Evolutionary conservation across 1,140 invertebrate genomes (phyloP), one percentile per base, ranked within the genome.

Genomic region (Leptinotarsa defecta): DNA sequence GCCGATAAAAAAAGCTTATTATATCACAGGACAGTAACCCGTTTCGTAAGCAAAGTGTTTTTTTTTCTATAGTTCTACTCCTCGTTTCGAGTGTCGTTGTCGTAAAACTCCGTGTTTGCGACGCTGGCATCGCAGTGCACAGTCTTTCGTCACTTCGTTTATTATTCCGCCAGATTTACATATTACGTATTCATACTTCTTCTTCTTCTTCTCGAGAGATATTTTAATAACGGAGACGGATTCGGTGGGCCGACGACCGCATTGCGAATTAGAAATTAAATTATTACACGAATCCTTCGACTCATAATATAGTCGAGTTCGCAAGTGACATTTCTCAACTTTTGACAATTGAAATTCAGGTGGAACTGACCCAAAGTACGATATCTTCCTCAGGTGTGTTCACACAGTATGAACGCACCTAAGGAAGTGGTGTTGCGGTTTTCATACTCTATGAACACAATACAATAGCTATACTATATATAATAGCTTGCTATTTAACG

Each of bases 151-250:
- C 52, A 57, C 52, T 57, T 57, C 76, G 67, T 77, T 73, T 76
- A 76, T 73, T 76, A 76, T 76, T 72, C 64, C 49, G 48, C n/a
- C 65, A 76, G 75, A 76, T 76, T 76, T 76, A 67, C 75, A 76
- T 76, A 76, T 76, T 76, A 76, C 67, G 70, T 76, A 76, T 76
- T 76, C 75, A 76, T 76, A 73, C 67, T 68, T 48, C 43, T 68
- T 68, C 19, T 68, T 68, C 75, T 76, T 76, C 3, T 27, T 27
- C 24, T 73, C 71, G 48, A 71, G 65, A 77, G 72, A 77, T 77
- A 74, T 77, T 77, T 77, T 77, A 77, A 77, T 77, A 77, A 77
- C 67, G 68, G 61, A 57, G 52, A 67, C 73, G 68, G 48, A 64
- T 76, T 76, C 75, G 43, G 67, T 43, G 24, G 67, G 11, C 17